Evolutionary conservation across 23 tunicate genomes (phyloP), one percentile per base, ranked within the genome.

Genomic region (Oikopleura vanhoeffeni): DNA sequence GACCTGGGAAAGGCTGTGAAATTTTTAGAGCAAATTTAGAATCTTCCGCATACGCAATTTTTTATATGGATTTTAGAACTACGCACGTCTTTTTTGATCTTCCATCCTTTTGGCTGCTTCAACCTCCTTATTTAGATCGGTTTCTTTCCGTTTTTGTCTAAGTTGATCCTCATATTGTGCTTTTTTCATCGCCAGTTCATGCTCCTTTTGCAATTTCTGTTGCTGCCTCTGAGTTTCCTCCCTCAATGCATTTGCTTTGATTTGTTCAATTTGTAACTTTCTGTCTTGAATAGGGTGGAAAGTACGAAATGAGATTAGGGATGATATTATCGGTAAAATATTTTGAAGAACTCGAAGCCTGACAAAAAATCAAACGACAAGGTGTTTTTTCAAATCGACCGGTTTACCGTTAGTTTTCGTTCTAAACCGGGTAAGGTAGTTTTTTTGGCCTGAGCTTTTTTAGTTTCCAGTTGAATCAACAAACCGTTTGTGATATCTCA

Each of bases 201-300:
- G 79, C 30, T 71, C 32, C 27, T 71, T 18, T 71, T 71, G 27
- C 30, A 18, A 18, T 71, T n/a, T 18, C 32, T 71, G 34, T 13
- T 13, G 79, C 33, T 24, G 3, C 3, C 32, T 3, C 35, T 71
- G 32, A 34, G 27, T 71, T 32, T 71, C 34, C 38, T 71, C 79
- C 33, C 35, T 71, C 79, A 71, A 24, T 2, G 79, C 79, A 40
- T 89, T 88, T 0, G 88, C 88, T 84, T 89, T 92, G 57, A 89
- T 87, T 57, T 92, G 90, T 85, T 92, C 97, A 0, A 92, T 86
- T 83, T 87, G 90, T 38, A 89, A 76, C 3, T 85, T 88, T 39
- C 90, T 76, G 13, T 92, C 92, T 83, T 89, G 90, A 57, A 86
- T 88, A 82, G 86, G 91, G 0, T n/a, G n/a, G n/a, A n/a, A n/a